These are phyloP conservation scores for Diadophis punctatus DNA, from an alignment of 2,113 vertebrate genomes.

Conservation along the genomic window DNA sequence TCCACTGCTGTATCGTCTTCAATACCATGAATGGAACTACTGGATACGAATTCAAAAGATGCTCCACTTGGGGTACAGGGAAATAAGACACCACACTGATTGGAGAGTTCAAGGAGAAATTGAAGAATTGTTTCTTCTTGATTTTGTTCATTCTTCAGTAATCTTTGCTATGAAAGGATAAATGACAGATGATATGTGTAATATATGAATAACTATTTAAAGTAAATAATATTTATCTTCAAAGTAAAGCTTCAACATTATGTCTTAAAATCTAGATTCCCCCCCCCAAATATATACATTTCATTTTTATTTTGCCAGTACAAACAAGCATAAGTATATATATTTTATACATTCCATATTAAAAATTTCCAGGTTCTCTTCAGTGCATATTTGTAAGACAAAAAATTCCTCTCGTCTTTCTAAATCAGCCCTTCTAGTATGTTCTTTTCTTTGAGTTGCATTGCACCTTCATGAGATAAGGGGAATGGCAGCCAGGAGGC, in stretches of 20 bases:
- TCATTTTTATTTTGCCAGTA: background rate
- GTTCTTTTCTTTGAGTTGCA: background rate
- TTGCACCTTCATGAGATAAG: background rate
- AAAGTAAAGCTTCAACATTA: background rate
- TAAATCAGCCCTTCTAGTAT: background rate
- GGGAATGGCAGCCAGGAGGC: background rate
- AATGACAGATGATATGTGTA: constrained; percentile 35
- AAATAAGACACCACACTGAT: constrained; percentile 80
- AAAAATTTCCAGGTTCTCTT: background rate
- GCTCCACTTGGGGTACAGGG: constrained; percentile 67
- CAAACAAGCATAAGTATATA: background rate
- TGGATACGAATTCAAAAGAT: constrained; percentile 61
- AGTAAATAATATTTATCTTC: constrained; percentile 8
- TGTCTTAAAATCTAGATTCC: background rate
- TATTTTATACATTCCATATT: background rate
- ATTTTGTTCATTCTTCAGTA: constrained; percentile 74
- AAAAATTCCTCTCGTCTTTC: background rate
- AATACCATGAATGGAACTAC: constrained; percentile 75
- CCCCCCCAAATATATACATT: background rate
- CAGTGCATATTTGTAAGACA: background rate
- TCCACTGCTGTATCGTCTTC: constrained; percentile 77
- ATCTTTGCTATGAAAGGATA: constrained; percentile 67
- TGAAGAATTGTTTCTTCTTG: constrained; percentile 83
- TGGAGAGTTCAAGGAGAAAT: constrained; percentile 83
- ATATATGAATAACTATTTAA: background rate